These are phyloP conservation scores for Lanius collurio DNA, from an alignment of 2,113 vertebrate genomes.

Conservation along the genomic window DNA sequence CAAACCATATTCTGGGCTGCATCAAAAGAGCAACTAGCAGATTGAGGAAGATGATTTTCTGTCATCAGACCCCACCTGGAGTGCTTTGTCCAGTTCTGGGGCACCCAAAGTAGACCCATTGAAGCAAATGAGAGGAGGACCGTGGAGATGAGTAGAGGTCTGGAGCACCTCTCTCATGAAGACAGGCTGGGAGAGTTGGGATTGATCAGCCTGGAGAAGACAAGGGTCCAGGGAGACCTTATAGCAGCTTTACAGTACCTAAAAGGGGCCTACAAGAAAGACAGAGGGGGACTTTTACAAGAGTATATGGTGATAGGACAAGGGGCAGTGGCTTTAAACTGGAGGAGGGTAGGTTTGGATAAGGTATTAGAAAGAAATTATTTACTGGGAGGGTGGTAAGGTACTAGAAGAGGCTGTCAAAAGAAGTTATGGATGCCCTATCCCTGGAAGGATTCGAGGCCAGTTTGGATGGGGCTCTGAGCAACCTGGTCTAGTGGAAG, in stretches of 20 bases:
- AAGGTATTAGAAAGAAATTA: not conserved
- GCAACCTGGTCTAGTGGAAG: not conserved
- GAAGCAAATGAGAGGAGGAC: not conserved
- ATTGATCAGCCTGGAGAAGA: not conserved
- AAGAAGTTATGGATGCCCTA: not conserved
- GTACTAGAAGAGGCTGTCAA: not conserved
- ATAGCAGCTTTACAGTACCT: not conserved
- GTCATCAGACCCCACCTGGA: not conserved
- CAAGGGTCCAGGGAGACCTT: not conserved
- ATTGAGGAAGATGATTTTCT: not conserved
- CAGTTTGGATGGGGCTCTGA: not conserved
- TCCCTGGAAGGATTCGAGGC: not conserved
- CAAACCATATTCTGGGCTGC: not conserved
- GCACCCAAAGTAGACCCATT: rapidly evolving
- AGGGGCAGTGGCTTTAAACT: not conserved
- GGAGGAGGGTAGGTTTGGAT: not conserved
- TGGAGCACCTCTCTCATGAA: not conserved
- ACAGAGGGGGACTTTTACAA: not conserved
- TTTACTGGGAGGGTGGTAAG: not conserved
- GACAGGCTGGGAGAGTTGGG: not conserved
- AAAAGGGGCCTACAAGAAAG: not conserved
- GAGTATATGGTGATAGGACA: not conserved
- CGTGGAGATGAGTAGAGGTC: rapidly evolving
- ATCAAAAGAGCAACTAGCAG: not conserved
- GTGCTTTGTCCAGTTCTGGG: not conserved